phyloP scores from a whole-genome alignment of 2,113 vertebrate species.

The Sterrhoptilus dennistouni region DNA sequence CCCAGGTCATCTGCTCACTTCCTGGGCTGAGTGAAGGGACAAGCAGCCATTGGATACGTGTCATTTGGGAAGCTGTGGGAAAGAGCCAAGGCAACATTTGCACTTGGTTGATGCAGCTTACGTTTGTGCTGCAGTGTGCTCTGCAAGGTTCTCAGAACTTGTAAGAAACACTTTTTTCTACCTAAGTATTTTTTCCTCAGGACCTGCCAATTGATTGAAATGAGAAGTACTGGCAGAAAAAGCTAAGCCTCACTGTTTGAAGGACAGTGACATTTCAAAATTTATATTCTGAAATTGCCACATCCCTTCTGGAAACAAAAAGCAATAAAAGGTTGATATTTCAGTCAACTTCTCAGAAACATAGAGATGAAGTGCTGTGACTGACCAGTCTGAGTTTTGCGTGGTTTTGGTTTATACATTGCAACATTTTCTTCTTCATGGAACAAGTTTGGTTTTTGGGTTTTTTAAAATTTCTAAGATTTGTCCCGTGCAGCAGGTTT shows the following conservation, averaged over 20 bases:
- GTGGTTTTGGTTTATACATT: not conserved
- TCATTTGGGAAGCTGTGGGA: not conserved
- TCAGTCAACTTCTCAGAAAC: not conserved
- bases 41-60: not conserved
- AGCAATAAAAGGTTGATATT: not conserved
- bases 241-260: not conserved
- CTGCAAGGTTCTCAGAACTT: not conserved
- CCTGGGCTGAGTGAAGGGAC: not conserved
- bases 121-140: not conserved
- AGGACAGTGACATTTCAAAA: slow-evolving; percentile 47
- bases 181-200: not conserved
- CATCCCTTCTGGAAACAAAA: slow-evolving; percentile 19
- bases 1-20: not conserved
- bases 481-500: not conserved
- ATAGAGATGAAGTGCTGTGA: not conserved
- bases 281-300: slow-evolving; percentile 14
- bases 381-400: not conserved
- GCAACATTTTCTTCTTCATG: not conserved
- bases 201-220: not conserved
- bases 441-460: not conserved
- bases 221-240: not conserved
- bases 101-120: not conserved
- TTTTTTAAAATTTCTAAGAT: not conserved
- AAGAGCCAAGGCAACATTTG: not conserved
- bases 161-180: not conserved